Conservation (phyloP, 2,888 invertebrate species). For the Volucella inanis region DNA sequence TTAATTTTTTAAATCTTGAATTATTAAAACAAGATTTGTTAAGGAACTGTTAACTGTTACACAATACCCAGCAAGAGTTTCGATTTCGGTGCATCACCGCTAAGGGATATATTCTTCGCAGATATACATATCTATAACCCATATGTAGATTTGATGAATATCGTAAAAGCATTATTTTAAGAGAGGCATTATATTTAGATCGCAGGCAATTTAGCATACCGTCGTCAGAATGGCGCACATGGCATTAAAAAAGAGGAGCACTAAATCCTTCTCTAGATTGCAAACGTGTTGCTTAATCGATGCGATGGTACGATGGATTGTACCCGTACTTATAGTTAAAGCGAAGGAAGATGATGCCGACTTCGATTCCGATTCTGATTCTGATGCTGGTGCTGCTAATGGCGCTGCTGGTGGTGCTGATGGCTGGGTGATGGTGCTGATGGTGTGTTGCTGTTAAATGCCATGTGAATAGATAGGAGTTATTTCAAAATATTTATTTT, state of each 20-base stretch:
- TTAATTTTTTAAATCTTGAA: background rate
- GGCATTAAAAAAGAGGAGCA: constrained; percentile 38
- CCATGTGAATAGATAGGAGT: constrained; percentile 42
- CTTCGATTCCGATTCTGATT: constrained; percentile 3
- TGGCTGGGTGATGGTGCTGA: constrained; percentile 5
- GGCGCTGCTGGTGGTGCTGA: background rate
- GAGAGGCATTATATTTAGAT: constrained; percentile 69
- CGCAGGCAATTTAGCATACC: constrained; percentile 54
- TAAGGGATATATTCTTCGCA: constrained; percentile 46
- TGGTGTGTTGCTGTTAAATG: constrained; percentile 41
- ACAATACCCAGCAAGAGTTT: constrained; percentile 42
- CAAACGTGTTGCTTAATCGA: constrained; percentile 47
- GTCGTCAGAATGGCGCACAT: constrained; percentile 53
- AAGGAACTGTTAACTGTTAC: constrained; percentile 47
- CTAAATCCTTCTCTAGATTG: constrained; percentile 43
- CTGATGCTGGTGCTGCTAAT: constrained; percentile 1
- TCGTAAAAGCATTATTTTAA: constrained; percentile 59
- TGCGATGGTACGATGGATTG: constrained; percentile 28
- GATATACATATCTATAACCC: background rate
- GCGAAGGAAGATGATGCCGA: constrained; percentile 42
- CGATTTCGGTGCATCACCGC: constrained; percentile 16
- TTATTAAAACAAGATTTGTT: background rate
- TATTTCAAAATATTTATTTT: constrained; percentile 59
- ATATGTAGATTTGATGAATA: constrained; percentile 54
- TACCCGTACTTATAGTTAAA: constrained; percentile 1